Evolutionary conservation across 92 coral and sea anemone genomes (phyloP), one percentile per base, ranked within the genome.

Genomic region (Porites divaricata): DNA sequence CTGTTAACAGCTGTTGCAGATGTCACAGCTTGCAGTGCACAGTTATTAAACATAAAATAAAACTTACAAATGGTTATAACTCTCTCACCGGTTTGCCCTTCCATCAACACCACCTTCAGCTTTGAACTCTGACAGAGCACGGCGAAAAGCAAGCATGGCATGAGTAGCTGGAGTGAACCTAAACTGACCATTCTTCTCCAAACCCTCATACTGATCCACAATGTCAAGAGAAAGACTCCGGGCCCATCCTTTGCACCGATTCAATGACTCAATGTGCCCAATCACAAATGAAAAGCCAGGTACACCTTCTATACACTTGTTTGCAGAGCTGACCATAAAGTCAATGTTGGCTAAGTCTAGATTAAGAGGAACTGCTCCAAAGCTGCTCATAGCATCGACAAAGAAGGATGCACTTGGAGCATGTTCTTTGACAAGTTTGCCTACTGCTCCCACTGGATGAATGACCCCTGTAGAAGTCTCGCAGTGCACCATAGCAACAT

Each of bases 321-420:
- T 96, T 3, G 99, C 99, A 21, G 99, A 96, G 84, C 99, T 96
- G 49, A 96, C 99, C 91, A 96, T 79, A 88, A 92, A 96, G 70
- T 96, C 95, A 63, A 96, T 81, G 71, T 87, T 86, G 11, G 93
- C 90, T 64, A 85, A 83, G 12, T 92, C 89, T 68, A 96, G 82
- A 73, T 96, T 89, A 53, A 96, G 86, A 9, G 99, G 99, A 69
- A 96, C 86, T 19, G 97, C 99, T n/a, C 97, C 99, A 93, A 96
- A 96, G 89, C 99, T 96, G 83, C 99, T 96, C 99, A 96, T 96
- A 74, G 98, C 99, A 81, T 96, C 99, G 0, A 96, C 99, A 83
- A 96, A 95, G 91, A 91, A 96, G n/a, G 90, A 87, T 8, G 98
- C 99, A 23, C 87, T 69, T 4, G 98, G 99, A 2, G 89, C 92